Evolutionary conservation across 2,888 invertebrate species (phyloP).

Genomic region (Meghimatium bilineatum): DNA sequence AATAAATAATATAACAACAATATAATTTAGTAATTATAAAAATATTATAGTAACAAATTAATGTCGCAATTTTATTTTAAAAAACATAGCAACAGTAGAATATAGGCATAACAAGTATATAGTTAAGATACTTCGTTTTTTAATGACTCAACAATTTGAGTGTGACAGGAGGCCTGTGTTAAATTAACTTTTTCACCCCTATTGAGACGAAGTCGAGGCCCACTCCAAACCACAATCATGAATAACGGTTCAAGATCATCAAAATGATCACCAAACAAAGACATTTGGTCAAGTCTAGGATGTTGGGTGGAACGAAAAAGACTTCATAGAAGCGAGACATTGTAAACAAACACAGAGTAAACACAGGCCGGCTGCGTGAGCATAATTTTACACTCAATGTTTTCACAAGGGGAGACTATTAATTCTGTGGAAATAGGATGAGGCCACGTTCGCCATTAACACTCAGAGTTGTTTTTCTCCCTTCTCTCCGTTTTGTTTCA

Average conservation of each 20-base stretch:
- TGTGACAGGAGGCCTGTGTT: conserved; percentile 15
- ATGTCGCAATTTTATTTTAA: too few relatives aligned
- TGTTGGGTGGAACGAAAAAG: conserved; percentile 27
- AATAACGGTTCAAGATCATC: conserved; percentile 1
- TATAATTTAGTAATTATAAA: too few relatives aligned
- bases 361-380: conserved; percentile 30
- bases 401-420: conserved; percentile 42
- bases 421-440: conserved; percentile 11
- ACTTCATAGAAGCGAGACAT: conserved; percentile 15
- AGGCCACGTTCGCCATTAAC: background rate
- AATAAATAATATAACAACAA: too few relatives aligned
- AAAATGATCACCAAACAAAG: conserved; percentile 43
- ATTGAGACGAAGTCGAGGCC: background rate
- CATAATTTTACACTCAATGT: conserved; percentile 42
- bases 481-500: too few relatives aligned
- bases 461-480: background rate
- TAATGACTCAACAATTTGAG: background rate
- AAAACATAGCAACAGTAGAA: too few relatives aligned
- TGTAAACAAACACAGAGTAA: conserved; percentile 37
- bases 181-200: conserved; percentile 2
- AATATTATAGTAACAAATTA: too few relatives aligned
- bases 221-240: conserved; percentile 34
- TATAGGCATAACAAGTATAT: too few relatives aligned
- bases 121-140: too few relatives aligned
- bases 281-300: conserved; percentile 36